phyloP scores from a whole-genome alignment of 92 coral and sea anemone genomes.

The Phenganax subtilis region DNA sequence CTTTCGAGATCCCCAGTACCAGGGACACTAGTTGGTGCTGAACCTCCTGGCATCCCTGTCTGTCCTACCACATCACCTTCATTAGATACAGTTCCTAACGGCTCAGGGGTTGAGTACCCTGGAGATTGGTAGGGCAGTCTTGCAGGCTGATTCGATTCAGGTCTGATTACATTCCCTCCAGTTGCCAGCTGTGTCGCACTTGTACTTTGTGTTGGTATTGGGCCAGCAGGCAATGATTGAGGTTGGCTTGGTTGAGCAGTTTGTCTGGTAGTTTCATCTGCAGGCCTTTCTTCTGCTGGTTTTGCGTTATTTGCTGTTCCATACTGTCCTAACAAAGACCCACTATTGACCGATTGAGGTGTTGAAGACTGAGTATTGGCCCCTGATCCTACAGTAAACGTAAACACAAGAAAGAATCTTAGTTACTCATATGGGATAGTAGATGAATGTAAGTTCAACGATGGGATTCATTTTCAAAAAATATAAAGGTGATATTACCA shows the following conservation, averaged over 20 bases:
- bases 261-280: background rate
- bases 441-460: too few species aligned
- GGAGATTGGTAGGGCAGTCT: background rate
- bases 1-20: constrained; percentile 16
- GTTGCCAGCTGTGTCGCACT: background rate
- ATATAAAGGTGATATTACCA: background rate
- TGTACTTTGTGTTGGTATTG: background rate
- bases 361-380: background rate
- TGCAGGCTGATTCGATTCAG: background rate
- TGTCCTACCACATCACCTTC: constrained; percentile 2
- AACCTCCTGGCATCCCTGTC: background rate
- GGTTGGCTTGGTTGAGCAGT: background rate
- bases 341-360: background rate
- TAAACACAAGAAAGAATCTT: too few species aligned
- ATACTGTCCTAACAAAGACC: background rate
- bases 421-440: too few species aligned
- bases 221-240: background rate
- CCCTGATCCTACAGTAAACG: background rate
- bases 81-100: background rate
- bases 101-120: background rate
- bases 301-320: background rate
- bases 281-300: constrained; percentile 5
- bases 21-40: background rate
- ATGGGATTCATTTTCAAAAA: too few species aligned
- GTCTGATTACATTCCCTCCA: background rate